Percentiles rank a stretch among this genome's conserved stretches.
phyloP scores from a whole-genome alignment of 2,797 vertebrate genomes.

The Tadarida brasiliensis region DNA sequence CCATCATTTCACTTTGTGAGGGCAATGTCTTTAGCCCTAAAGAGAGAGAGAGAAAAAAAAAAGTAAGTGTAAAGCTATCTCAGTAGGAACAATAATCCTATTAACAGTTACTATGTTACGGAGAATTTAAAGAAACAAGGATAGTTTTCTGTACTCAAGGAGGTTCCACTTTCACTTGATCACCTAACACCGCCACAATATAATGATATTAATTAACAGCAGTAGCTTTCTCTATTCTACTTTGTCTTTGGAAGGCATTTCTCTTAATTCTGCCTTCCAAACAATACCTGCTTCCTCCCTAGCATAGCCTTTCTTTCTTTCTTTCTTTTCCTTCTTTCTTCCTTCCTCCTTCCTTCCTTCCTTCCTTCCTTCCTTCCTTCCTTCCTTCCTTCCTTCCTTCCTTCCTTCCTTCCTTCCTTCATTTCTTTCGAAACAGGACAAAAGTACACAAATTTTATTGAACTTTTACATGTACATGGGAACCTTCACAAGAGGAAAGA shows the following conservation, averaged over 20 bases:
- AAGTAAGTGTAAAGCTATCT: slow-evolving; percentile 10
- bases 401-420: too few species aligned
- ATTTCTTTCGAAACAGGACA: neutral
- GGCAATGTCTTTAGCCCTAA: slow-evolving; percentile 89
- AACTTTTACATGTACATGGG: neutral
- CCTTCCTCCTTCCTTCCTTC: too few species aligned
- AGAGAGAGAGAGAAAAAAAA: slow-evolving; percentile 63
- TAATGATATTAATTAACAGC: neutral
- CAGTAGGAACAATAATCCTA: neutral
- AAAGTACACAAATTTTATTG: neutral
- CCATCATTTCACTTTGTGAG: slow-evolving; percentile 85
- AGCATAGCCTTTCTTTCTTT: neutral
- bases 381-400: too few species aligned
- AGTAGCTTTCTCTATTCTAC: neutral
- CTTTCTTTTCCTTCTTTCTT: too few species aligned
- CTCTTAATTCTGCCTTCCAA: neutral
- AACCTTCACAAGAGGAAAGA: neutral
- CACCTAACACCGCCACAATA: neutral
- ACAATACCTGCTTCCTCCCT: neutral
- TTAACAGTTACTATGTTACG: slow-evolving; percentile 13
- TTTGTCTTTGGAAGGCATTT: slow-evolving; percentile 37
- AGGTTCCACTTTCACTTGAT: neutral
- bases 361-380: too few species aligned
- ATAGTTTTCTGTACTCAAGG: slow-evolving; percentile 8
- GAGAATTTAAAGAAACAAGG: slow-evolving; percentile 52